Conservation (phyloP, 2,797 vertebrate species). For the Poecilia wingei region DNA sequence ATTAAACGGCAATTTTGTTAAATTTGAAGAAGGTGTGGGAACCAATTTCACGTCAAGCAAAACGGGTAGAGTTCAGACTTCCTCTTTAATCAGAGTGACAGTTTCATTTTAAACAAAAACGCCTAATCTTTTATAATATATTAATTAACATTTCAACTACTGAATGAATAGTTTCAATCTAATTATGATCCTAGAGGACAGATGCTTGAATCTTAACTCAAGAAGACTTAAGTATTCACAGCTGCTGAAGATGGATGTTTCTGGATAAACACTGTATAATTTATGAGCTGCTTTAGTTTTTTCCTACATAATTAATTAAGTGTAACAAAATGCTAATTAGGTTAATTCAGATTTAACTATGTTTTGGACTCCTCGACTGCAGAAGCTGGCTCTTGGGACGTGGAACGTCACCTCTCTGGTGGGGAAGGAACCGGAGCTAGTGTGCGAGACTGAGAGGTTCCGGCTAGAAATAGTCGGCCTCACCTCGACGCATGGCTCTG, state of each 20-base stretch:
- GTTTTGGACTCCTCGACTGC: background rate
- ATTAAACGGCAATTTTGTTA: no score
- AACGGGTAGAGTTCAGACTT: background rate
- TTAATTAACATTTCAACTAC: background rate
- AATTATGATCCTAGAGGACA: slow-evolving; percentile 1
- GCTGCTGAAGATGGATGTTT: slow-evolving; percentile 24
- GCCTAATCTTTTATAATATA: background rate
- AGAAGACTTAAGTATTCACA: background rate
- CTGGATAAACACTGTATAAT: slow-evolving; percentile 43
- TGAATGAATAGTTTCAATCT: background rate
- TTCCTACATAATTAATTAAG: slow-evolving; percentile 36
- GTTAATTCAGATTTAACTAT: slow-evolving; percentile 11
- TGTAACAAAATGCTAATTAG: slow-evolving; percentile 22
- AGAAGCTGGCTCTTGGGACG: no score
- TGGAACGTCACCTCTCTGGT: no score
- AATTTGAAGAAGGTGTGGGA: no score
- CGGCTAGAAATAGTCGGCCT: no score
- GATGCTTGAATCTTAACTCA: background rate
- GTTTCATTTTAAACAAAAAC: background rate
- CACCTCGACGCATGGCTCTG: no score
- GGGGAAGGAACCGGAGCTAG: no score
- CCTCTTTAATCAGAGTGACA: background rate
- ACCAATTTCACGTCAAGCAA: no score
- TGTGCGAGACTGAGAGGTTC: no score
- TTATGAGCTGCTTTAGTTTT: slow-evolving; percentile 23